Evolutionary conservation across 2,888 invertebrate species (phyloP), one percentile per base, ranked within the genome.

Genomic region (Drosophila nr. medialis): DNA sequence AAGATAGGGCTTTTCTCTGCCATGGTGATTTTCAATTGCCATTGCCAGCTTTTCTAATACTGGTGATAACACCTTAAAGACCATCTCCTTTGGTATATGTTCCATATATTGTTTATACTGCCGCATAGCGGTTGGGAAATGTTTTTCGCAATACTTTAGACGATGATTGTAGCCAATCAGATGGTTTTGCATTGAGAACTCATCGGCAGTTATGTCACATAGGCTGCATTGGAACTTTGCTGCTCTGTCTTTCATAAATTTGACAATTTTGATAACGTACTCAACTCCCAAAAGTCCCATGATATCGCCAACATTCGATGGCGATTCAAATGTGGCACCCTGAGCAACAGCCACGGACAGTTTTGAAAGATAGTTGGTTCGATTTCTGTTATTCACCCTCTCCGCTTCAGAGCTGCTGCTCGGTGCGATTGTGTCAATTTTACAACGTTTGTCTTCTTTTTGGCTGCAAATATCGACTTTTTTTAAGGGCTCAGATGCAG

Each of bases 81-180:
- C 59, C 48, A 90, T 83, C 50, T 81, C 48, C 13, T 83, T 65
- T 0, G 93, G 90, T 80, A 95, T 94, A 90, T 94, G 94, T 81
- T 95, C 94, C 69, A 94, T 92, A 64, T 95, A 94, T 79, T 94
- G 93, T 81, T 94, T 94, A 91, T 95, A 95, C 71, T 95, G 95
- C 10, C 94, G 93, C 83, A 94, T 94, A 54, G 95, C 95, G 11
- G 95, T 95, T 6, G 95, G 93, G 75, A 93, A 94, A 82, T 93
- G 93, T 64, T 93, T 94, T 83, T 95, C 95, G 64, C 97, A 93
- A 91, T 95, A 97, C 90, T 96, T 95, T 83, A 94, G 94, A 15
- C 95, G 94, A 91, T 97, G 97, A 92, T 95, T 95, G 92, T 95
- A 96, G 91, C 96, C 96, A 45, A 96, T 95, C 81, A 97, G 93